These are phyloP conservation scores for Urocynchramus pylzowi DNA, from an alignment of 2,113 vertebrate species.

Conservation along the genomic window DNA sequence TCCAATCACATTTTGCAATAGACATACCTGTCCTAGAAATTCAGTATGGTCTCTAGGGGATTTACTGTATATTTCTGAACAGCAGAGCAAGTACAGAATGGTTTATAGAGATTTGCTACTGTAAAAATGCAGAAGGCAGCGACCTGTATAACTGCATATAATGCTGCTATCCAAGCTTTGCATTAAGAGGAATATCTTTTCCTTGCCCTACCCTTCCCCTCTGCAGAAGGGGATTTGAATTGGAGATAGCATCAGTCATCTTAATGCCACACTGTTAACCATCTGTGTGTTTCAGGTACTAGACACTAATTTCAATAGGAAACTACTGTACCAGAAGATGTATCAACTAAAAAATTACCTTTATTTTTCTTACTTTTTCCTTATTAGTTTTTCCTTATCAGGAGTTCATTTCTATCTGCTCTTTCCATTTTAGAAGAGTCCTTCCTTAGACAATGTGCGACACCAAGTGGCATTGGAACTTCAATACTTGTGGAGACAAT, in stretches of 20 bases:
- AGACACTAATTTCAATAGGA: not conserved
- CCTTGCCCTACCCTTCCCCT: not conserved
- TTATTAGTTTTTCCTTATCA: not conserved
- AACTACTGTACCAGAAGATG: not conserved
- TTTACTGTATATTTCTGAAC: not conserved
- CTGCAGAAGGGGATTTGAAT: not conserved
- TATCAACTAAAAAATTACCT: not conserved
- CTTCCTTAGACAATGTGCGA: not conserved
- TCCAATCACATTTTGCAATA: not conserved
- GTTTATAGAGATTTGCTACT: slow-evolving; percentile 9
- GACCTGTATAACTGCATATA: not conserved
- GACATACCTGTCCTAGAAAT: slow-evolving; percentile 20
- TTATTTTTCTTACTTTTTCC: not conserved
- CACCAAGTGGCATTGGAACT: not conserved
- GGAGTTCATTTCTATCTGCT: not conserved
- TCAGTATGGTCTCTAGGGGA: not conserved
- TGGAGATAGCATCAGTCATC: not conserved
- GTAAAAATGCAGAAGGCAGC: slow-evolving; percentile 28
- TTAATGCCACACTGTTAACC: not conserved
- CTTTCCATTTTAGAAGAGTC: not conserved
- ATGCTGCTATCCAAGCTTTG: slow-evolving; percentile 1
- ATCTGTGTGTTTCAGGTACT: not conserved
- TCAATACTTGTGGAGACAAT: not conserved
- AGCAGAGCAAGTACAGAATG: not conserved
- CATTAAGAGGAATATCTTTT: not conserved